phyloP scores from a whole-genome alignment of 1,140 invertebrate genomes.

The Drosophila pandora region DNA sequence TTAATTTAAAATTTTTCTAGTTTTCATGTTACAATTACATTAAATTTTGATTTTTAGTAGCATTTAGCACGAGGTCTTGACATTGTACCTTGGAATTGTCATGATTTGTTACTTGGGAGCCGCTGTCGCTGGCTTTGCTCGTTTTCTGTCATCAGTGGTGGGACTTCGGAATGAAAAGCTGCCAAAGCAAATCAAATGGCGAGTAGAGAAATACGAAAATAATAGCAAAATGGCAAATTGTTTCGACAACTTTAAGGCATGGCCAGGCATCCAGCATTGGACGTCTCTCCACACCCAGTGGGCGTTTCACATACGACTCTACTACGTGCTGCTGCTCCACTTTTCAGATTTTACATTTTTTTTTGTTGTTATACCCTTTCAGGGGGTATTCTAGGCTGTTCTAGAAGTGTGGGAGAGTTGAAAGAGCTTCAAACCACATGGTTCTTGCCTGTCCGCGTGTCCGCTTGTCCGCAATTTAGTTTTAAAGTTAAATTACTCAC shows the following conservation, averaged over 20 bases:
- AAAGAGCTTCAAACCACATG: too few species aligned
- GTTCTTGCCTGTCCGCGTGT: too few species aligned
- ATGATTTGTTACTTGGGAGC: slow-evolving; percentile 26
- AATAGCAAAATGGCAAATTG: slow-evolving; percentile 39
- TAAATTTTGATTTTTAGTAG: neutral
- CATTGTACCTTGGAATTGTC: slow-evolving; percentile 76
- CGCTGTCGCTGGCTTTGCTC: too few species aligned
- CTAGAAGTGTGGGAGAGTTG: too few species aligned
- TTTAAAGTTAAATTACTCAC: too few species aligned
- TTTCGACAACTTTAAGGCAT: slow-evolving; percentile 47
- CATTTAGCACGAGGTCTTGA: slow-evolving; percentile 75
- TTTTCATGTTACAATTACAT: slow-evolving; percentile 14
- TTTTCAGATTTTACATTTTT: slow-evolving; percentile 15
- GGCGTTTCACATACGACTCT: slow-evolving; percentile 49
- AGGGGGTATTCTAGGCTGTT: neutral
- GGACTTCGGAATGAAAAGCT: slow-evolving; percentile 60
- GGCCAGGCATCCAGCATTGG: slow-evolving; percentile 36
- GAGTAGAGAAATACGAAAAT: neutral
- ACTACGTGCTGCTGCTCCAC: slow-evolving; percentile 38
- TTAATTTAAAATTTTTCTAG: neutral
- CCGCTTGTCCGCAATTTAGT: too few species aligned
- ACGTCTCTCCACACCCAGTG: slow-evolving; percentile 67
- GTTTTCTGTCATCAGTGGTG: slow-evolving; percentile 52
- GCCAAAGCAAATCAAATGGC: slow-evolving; percentile 62
- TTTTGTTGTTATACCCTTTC: slow-evolving; percentile 29